Evolutionary conservation across 2,888 invertebrate genomes (phyloP).

Genomic region (Parnassius mnemosyne): DNA sequence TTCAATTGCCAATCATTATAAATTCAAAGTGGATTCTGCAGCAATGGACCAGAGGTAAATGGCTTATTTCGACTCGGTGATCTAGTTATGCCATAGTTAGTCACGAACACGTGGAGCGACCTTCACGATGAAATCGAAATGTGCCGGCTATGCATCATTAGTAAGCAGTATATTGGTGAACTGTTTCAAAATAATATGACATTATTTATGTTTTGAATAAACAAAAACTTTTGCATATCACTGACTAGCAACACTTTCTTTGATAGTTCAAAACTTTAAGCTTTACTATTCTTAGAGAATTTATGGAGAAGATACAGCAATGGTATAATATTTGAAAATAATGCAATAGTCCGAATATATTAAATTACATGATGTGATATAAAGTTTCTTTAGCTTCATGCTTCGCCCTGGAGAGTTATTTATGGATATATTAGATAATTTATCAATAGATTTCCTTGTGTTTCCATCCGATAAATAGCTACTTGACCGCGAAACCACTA

Average conservation of each 20-base stretch:
- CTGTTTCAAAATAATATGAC: background rate
- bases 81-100: conserved; percentile 62
- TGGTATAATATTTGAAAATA: no score
- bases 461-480: conserved; percentile 68
- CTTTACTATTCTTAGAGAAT: no score
- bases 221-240: no score
- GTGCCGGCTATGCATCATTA: conserved; percentile 38
- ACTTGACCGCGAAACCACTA: conserved; percentile 71
- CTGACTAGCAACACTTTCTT: no score
- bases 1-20: conserved; percentile 60
- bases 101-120: conserved; percentile 57
- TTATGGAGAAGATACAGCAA: no score
- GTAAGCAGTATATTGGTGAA: conserved; percentile 4
- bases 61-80: conserved; percentile 55
- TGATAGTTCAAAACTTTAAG: no score
- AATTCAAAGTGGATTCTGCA: conserved; percentile 49
- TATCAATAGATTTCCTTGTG: conserved; percentile 70
- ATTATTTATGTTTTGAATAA: background rate
- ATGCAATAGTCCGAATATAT: background rate
- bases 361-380: conserved; percentile 30
- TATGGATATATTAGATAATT: conserved; percentile 58
- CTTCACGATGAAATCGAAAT: conserved; percentile 69
- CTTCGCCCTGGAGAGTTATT: conserved; percentile 52
- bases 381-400: conserved; percentile 44
- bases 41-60: conserved; percentile 60